A percentile compares a stretch with the other conserved stretches of the same genome.
Conservation (phyloP, 2,888 invertebrate species). For the Disparrhopalites patrizii region DNA sequence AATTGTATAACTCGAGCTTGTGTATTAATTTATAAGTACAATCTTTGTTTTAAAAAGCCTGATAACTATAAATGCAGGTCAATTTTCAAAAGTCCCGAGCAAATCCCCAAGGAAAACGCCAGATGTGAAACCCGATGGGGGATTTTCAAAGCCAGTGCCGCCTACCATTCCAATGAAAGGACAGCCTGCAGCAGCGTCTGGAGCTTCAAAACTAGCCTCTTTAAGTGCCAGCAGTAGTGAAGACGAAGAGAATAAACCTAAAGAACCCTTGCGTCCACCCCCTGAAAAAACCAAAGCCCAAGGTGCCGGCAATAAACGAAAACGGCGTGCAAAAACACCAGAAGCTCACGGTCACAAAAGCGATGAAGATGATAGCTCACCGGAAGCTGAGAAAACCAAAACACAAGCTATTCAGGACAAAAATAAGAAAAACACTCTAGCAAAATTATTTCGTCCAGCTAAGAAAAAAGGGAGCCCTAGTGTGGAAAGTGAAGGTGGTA, state of each 20-base stretch:
- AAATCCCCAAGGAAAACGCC: constrained; percentile 31
- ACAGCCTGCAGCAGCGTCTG: constrained; percentile 24
- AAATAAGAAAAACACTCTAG: constrained; percentile 47
- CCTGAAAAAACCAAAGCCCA: constrained; percentile 31
- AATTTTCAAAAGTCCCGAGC: constrained; percentile 24
- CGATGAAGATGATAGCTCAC: constrained; percentile 34
- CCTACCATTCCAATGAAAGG: constrained; percentile 37
- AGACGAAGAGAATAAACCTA: constrained; percentile 37
- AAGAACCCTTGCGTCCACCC: constrained; percentile 15
- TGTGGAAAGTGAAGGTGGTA: constrained; percentile 21
- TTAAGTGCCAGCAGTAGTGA: constrained; percentile 47
- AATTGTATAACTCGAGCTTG: background rate
- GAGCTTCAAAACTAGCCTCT: constrained; percentile 26
- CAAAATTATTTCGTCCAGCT: constrained; percentile 40
- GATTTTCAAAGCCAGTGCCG: constrained; percentile 36
- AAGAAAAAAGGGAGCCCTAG: constrained; percentile 38
- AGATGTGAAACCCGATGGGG: constrained; percentile 31
- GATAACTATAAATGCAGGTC: constrained; percentile 1
- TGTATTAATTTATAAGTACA: background rate
- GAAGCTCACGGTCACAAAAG: constrained; percentile 30
- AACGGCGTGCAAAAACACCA: constrained; percentile 28
- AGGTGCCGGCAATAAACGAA: constrained; percentile 14
- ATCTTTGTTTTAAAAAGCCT: background rate
- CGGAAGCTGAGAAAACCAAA: constrained; percentile 41
- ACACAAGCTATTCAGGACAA: constrained; percentile 34